Evolutionary conservation across 2,797 vertebrate species (phyloP).

Genomic region (Poecilia gillii): DNA sequence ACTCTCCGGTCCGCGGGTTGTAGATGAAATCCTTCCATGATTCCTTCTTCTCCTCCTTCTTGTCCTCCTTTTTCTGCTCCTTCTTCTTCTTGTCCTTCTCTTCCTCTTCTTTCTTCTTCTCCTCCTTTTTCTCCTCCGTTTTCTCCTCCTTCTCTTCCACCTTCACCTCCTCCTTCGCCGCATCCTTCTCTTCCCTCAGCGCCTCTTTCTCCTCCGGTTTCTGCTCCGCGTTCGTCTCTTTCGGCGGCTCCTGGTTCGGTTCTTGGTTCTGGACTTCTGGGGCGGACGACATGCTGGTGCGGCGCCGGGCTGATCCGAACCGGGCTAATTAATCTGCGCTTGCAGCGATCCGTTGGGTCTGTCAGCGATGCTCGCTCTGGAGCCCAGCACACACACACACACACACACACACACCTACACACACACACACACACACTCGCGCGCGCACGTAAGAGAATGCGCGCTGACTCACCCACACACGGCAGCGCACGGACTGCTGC

Average conservation of each 20-base stretch:
- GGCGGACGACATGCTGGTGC: slow-evolving; percentile 45
- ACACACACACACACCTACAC: neutral
- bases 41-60: slow-evolving; percentile 14
- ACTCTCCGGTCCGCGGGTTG: slow-evolving; percentile 52
- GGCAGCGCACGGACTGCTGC: slow-evolving; percentile 32
- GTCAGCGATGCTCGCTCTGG: slow-evolving; percentile 1
- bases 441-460: neutral
- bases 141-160: slow-evolving; percentile 11
- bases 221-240: slow-evolving; percentile 3
- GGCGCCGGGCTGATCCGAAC: slow-evolving; percentile 10
- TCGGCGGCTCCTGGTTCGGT: neutral
- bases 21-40: slow-evolving; percentile 52
- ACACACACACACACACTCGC: neutral
- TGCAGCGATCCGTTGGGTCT: slow-evolving; percentile 17
- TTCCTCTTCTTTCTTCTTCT: neutral
- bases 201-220: slow-evolving; percentile 10
- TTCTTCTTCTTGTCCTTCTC: neutral
- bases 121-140: neutral
- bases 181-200: slow-evolving; percentile 2
- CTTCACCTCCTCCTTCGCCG: slow-evolving; percentile 5
- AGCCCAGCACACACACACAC: slow-evolving; percentile 6
- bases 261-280: slow-evolving; percentile 21
- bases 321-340: slow-evolving; percentile 35
- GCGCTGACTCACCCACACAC: neutral
- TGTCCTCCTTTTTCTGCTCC: slow-evolving; percentile 3